Evolutionary conservation across 2,113 vertebrate genomes (phyloP), one percentile per base, ranked within the genome.

Genomic region (Melanerpes aurifrons): DNA sequence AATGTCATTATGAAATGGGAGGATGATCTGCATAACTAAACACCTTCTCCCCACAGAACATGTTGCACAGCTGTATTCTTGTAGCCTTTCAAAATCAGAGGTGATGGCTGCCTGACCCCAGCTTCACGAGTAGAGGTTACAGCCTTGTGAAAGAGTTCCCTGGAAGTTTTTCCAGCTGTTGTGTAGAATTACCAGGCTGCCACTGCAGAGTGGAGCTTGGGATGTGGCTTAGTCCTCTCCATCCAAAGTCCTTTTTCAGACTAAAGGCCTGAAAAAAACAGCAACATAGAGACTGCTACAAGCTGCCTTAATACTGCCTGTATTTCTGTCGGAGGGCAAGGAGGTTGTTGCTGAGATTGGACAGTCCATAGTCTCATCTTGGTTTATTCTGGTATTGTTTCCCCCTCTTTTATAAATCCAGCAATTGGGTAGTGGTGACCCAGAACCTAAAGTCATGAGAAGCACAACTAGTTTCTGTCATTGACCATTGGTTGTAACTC

Each of bases 381-480:
- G 15, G 9, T 92, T 66, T 5, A 6, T 2, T 78, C 88, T 64
- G 6, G 32, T 59, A 90, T 72, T 80, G 29, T 87, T 29, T 57
- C 15, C 6, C 20, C n/a, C 9, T 7, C 40, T 20, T 74, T 76
- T 59, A 54, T 47, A 78, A 91, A 67, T 75, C 59, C 70, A 71
- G 61, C 61, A 54, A 31, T 19, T 56, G 81, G 76, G 32, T 62
- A 26, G 15, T 43, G 67, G 19, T 88, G 86, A 70, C 76, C 80
- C 92, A 92, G 90, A 63, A 66, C 43, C n/a, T 72, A 69, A 72
- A 78, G 62, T 25, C 15, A 17, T 50, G 80, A 94, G 82, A 94
- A 94, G 91, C 91, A 93, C 86, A 82, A 82, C 26, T 64, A 43
- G 45, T 77, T 82, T 81, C 79, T 93, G 87, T 94, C 85, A 10